Evolutionary conservation across 2,113 vertebrate species (phyloP).

Genomic region (Rhinogobius similis): DNA sequence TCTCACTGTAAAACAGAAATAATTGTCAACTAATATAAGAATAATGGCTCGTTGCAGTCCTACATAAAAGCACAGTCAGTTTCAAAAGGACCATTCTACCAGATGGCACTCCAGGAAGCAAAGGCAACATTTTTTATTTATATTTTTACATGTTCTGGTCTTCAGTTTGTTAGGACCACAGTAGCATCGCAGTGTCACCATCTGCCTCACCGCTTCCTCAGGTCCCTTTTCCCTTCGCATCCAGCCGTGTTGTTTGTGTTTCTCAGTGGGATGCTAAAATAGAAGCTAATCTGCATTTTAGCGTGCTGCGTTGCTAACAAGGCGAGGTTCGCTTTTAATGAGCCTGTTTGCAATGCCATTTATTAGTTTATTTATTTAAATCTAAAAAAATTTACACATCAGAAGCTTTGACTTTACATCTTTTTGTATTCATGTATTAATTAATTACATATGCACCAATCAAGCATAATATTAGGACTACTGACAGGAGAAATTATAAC

Average conservation of each 20-base stretch:
- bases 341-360: constrained; percentile 64
- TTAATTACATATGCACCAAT: constrained; percentile 17
- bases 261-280: constrained; percentile 60
- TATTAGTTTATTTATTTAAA: constrained; percentile 50
- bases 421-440: constrained; percentile 10
- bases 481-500: neutral
- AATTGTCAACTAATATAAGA: no score
- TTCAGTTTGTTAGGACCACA: constrained; percentile 39
- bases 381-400: constrained; percentile 44
- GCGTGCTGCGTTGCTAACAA: constrained; percentile 60
- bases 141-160: constrained; percentile 15
- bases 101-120: constrained; percentile 51
- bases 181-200: constrained; percentile 45
- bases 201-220: constrained; percentile 60
- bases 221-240: constrained; percentile 12
- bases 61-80: neutral
- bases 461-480: neutral
- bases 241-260: constrained; percentile 44
- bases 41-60: no score
- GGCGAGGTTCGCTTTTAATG: constrained; percentile 58
- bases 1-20: no score
- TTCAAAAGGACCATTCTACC: constrained; percentile 52
- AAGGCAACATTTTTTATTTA: constrained; percentile 13
- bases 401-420: neutral
- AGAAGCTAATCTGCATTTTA: constrained; percentile 63